A percentile compares a stretch with the other conserved stretches of the same genome.
Evolutionary conservation across 2,113 vertebrate genomes (phyloP).

Genomic region (Acanthisitta chloris): DNA sequence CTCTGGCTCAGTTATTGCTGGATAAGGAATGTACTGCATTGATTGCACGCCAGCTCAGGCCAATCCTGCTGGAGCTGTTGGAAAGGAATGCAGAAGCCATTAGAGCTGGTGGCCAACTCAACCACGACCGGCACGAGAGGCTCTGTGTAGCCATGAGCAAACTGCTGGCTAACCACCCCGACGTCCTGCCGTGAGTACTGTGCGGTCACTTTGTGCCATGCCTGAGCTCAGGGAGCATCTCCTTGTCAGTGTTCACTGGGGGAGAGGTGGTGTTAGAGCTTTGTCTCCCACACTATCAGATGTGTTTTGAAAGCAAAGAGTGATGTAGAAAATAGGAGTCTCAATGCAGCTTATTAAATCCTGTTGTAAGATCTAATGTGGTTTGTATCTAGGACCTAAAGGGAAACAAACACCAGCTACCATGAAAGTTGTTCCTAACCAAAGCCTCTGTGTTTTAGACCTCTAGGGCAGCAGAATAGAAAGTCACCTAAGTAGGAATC

Average conservation of each 20-base stretch:
- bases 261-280: not conserved
- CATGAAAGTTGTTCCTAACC: not conserved
- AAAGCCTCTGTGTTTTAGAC: not conserved
- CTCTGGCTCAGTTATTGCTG: conserved; percentile 83
- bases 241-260: not conserved
- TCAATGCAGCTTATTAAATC: not conserved
- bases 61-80: conserved; percentile 89
- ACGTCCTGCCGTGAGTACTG: conserved; percentile 87
- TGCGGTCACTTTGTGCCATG: not conserved
- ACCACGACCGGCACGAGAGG: conserved; percentile 93
- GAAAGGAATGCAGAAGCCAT: conserved; percentile 89
- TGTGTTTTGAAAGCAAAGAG: not conserved
- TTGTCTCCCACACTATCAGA: not conserved
- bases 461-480: not conserved
- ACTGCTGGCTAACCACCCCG: conserved; percentile 84
- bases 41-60: conserved; percentile 85
- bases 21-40: conserved; percentile 91
- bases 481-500: not conserved
- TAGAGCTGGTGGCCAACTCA: conserved; percentile 80
- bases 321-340: not conserved
- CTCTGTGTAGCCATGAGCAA: conserved; percentile 95
- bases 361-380: not conserved
- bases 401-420: not conserved
- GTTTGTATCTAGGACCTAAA: not conserved
- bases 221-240: accelerated